Percentiles rank a stretch among this genome's conserved stretches.
These are phyloP conservation scores for Drosophila meridionalis DNA, from an alignment of 2,888 invertebrate genomes.

Conservation along the genomic window DNA sequence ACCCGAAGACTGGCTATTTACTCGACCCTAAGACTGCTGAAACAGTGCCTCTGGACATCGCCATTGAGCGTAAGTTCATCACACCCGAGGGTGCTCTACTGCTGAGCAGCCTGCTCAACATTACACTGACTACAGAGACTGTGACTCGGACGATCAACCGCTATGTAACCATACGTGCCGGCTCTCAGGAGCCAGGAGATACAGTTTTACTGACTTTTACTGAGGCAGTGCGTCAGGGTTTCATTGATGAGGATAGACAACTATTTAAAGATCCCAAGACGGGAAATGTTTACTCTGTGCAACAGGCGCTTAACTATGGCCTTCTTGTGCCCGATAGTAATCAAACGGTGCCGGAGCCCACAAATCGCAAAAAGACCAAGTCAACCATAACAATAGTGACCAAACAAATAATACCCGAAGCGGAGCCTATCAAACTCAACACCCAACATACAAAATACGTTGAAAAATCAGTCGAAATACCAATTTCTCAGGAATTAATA, in stretches of 20 bases:
- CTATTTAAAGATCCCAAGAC: slow-evolving; percentile 92
- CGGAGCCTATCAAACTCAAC: slow-evolving; percentile 81
- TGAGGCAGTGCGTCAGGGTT: slow-evolving; percentile 91
- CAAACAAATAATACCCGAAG: slow-evolving; percentile 85
- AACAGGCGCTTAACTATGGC: slow-evolving; percentile 91
- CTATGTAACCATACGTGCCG: slow-evolving; percentile 91
- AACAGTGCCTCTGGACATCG: slow-evolving; percentile 92
- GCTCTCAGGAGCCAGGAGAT: slow-evolving; percentile 86
- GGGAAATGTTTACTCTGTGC: slow-evolving; percentile 90
- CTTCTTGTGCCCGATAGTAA: slow-evolving; percentile 88
- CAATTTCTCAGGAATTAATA: slow-evolving; percentile 78
- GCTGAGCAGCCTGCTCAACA: slow-evolving; percentile 93
- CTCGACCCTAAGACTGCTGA: slow-evolving; percentile 90
- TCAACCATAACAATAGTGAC: slow-evolving; percentile 88
- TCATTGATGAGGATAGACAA: slow-evolving; percentile 92
- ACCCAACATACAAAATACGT: slow-evolving; percentile 77
- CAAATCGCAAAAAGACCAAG: slow-evolving; percentile 83
- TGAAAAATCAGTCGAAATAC: slow-evolving; percentile 83
- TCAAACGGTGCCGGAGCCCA: slow-evolving; percentile 86
- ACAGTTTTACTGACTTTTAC: slow-evolving; percentile 89
- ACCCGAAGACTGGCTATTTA: slow-evolving; percentile 94
- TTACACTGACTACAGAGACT: slow-evolving; percentile 94
- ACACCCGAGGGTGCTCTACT: slow-evolving; percentile 95
- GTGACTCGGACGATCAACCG: slow-evolving; percentile 93
- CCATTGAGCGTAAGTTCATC: slow-evolving; percentile 93